phyloP scores from a whole-genome alignment of 1,140 invertebrate species.

The Antheraea pernyi region DNA sequence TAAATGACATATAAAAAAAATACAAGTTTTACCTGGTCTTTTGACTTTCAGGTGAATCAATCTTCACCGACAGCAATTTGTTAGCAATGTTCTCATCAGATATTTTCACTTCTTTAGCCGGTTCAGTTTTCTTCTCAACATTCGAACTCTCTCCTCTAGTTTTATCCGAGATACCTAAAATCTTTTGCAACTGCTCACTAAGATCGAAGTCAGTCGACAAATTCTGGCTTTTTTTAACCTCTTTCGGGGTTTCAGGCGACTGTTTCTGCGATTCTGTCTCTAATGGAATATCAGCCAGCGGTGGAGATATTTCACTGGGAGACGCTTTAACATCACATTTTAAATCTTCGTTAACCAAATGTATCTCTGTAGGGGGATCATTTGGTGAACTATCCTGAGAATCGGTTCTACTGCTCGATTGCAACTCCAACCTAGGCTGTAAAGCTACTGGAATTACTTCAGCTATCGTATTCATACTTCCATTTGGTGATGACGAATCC shows the following conservation, averaged over 20 bases:
- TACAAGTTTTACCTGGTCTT: slow-evolving; percentile 53
- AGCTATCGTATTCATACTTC: slow-evolving; percentile 69
- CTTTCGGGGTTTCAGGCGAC: slow-evolving; percentile 65
- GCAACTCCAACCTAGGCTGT: slow-evolving; percentile 61
- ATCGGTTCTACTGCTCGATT: slow-evolving; percentile 51
- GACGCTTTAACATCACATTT: slow-evolving; percentile 63
- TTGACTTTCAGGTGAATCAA: slow-evolving; percentile 71
- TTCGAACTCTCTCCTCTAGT: slow-evolving; percentile 45
- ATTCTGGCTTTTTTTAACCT: slow-evolving; percentile 75
- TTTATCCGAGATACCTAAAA: slow-evolving; percentile 74
- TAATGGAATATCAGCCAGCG: slow-evolving; percentile 46
- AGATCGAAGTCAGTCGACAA: slow-evolving; percentile 75
- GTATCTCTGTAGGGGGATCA: slow-evolving; percentile 71
- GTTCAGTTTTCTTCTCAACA: slow-evolving; percentile 60
- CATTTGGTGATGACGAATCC: slow-evolving; percentile 63
- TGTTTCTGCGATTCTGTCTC: slow-evolving; percentile 67
- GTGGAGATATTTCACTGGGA: slow-evolving; percentile 70
- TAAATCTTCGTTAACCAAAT: slow-evolving; percentile 51
- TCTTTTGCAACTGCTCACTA: slow-evolving; percentile 76
- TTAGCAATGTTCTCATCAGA: slow-evolving; percentile 49
- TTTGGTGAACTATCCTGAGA: slow-evolving; percentile 70
- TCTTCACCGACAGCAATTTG: slow-evolving; percentile 74
- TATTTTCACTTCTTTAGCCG: slow-evolving; percentile 63
- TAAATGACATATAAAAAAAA: too few relatives aligned
- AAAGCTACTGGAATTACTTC: slow-evolving; percentile 66